Evolutionary conservation across 2,888 invertebrate genomes (phyloP).

Genomic region (Odontocolon sp.): DNA sequence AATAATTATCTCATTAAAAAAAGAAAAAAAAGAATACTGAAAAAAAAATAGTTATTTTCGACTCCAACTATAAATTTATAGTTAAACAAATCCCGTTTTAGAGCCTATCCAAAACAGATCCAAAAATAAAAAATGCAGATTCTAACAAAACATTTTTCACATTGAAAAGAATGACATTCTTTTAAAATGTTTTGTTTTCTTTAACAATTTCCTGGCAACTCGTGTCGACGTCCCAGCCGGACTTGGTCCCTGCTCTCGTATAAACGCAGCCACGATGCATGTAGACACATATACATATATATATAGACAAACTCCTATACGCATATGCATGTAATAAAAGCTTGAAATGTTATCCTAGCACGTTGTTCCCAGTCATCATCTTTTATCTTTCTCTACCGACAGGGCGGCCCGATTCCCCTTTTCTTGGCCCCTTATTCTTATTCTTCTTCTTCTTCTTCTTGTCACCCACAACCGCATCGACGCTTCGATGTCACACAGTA

Average conservation of each 20-base stretch:
- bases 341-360: slow-evolving; percentile 8
- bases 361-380: slow-evolving; percentile 44
- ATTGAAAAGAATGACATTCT: neutral
- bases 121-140: too few relatives aligned
- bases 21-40: neutral
- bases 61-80: too few relatives aligned
- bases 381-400: slow-evolving; percentile 42
- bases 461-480: slow-evolving; percentile 53
- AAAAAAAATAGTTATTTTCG: neutral
- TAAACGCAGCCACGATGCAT: neutral
- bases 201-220: neutral
- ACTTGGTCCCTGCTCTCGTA: slow-evolving; percentile 30
- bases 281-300: neutral
- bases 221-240: slow-evolving; percentile 47
- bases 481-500: slow-evolving; percentile 52
- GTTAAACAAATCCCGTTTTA: too few relatives aligned
- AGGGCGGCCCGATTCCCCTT: slow-evolving; percentile 10
- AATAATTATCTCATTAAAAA: neutral
- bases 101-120: too few relatives aligned
- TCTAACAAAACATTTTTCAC: too few relatives aligned
- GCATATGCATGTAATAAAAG: too few relatives aligned
- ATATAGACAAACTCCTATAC: too few relatives aligned
- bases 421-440: slow-evolving; percentile 62
- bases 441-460: slow-evolving; percentile 53
- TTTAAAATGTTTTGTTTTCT: slow-evolving; percentile 3